phyloP scores from a whole-genome alignment of 53 echinoderm and acorn worm genomes.

The Mesocentrotus franciscanus region DNA sequence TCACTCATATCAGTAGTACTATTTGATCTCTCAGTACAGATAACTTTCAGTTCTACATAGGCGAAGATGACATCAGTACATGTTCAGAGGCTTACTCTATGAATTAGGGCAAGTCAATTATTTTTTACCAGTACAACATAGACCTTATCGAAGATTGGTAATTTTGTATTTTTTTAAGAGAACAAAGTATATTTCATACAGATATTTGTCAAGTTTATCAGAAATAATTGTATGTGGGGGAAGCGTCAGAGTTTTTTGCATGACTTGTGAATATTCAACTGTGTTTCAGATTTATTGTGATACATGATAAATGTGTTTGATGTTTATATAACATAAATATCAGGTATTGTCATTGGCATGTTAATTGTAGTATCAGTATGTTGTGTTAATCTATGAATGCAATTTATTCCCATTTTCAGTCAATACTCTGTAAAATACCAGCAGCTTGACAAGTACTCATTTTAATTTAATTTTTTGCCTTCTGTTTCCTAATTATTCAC shows the following conservation, averaged over 20 bases:
- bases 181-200: constrained; percentile 61
- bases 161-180: constrained; percentile 69
- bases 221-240: constrained; percentile 24
- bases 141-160: constrained; percentile 61
- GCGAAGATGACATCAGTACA: constrained; percentile 26
- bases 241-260: constrained; percentile 8
- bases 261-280: constrained; percentile 45
- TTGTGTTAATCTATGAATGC: neutral
- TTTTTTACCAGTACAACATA: constrained; percentile 57
- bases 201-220: constrained; percentile 57
- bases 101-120: constrained; percentile 7
- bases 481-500: neutral
- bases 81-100: constrained; percentile 8
- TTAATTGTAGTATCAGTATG: neutral
- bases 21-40: constrained; percentile 40
- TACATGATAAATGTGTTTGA: constrained; percentile 21
- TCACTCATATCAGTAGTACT: constrained; percentile 43
- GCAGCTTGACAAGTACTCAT: neutral
- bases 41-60: constrained; percentile 45
- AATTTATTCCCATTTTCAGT: neutral
- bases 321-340: constrained; percentile 41
- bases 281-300: constrained; percentile 15
- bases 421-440: neutral
- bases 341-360: constrained; percentile 52
- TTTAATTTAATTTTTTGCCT: neutral